phyloP scores from a whole-genome alignment of 2,888 invertebrate species.

The Eupeodes latifasciatus region DNA sequence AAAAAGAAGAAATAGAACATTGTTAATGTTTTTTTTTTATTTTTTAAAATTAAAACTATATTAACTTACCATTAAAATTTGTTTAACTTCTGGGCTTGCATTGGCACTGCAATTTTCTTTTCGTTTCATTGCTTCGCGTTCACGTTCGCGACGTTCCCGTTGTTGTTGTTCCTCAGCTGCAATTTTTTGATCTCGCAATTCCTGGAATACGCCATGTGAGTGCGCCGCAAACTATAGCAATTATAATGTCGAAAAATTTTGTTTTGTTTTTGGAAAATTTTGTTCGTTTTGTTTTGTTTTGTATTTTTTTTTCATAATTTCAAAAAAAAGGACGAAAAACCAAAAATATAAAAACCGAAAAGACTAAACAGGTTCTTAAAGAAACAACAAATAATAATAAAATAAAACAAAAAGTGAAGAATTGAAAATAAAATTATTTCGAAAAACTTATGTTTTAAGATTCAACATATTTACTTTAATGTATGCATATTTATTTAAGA shows the following conservation, averaged over 20 bases:
- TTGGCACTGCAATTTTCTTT: slow-evolving; percentile 98
- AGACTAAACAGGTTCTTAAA: slow-evolving; percentile 31
- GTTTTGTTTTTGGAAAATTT: slow-evolving; percentile 75
- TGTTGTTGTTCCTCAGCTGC: slow-evolving; percentile 91
- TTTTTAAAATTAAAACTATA: too few species aligned
- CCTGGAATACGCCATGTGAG: slow-evolving; percentile 85
- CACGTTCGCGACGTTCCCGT: slow-evolving; percentile 89
- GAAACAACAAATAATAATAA: background rate
- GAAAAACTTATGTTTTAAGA: background rate
- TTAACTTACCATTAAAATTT: slow-evolving; percentile 91
- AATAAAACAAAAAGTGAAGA: slow-evolving; percentile 53
- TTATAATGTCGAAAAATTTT: slow-evolving; percentile 80
- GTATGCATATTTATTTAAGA: background rate
- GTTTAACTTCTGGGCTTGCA: slow-evolving; percentile 98
- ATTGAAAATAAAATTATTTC: slow-evolving; percentile 22
- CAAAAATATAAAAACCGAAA: slow-evolving; percentile 52
- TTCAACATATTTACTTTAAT: background rate
- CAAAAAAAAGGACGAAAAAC: slow-evolving; percentile 50
- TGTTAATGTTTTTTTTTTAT: background rate
- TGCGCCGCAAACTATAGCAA: slow-evolving; percentile 84
- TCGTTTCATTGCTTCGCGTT: slow-evolving; percentile 95
- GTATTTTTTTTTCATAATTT: slow-evolving; percentile 57
- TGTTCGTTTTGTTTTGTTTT: slow-evolving; percentile 47
- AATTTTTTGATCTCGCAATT: slow-evolving; percentile 96
- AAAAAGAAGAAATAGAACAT: slow-evolving; percentile 34